phyloP scores from a whole-genome alignment of 2,888 invertebrate genomes.

The Crossocerus cetratus region DNA sequence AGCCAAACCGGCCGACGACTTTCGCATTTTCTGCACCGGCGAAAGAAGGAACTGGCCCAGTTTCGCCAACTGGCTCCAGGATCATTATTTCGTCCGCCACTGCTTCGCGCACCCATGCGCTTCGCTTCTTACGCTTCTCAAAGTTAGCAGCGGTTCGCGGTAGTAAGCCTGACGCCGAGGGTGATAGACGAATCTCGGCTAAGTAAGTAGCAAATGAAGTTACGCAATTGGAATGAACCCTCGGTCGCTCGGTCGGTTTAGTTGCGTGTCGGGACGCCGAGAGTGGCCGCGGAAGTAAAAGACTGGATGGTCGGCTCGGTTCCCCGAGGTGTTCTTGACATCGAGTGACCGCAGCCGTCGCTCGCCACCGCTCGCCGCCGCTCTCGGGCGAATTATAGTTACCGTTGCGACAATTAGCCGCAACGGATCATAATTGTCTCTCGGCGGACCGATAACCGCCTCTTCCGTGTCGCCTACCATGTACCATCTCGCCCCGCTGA shows the following conservation, averaged over 20 bases:
- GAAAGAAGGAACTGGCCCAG: conserved; percentile 7
- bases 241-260: too few species aligned
- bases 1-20: not conserved
- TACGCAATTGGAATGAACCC: too few species aligned
- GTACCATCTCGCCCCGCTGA: not conserved
- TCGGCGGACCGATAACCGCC: too few species aligned
- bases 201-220: not conserved
- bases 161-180: too few species aligned
- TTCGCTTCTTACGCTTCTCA: too few species aligned
- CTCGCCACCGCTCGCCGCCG: not conserved
- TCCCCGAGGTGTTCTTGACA: too few species aligned
- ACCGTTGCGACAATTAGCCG: conserved; percentile 34
- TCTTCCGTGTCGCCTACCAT: not conserved
- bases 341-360: too few species aligned
- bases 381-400: not conserved
- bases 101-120: too few species aligned
- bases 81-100: not conserved
- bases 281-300: not conserved
- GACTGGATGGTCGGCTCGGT: too few species aligned
- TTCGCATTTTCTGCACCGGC: not conserved
- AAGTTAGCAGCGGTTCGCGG: too few species aligned
- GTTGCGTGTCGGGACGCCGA: not conserved
- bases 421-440: conserved; percentile 22
- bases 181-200: not conserved
- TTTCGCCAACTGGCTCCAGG: not conserved